These are phyloP conservation scores for Sipha maydis DNA, from an alignment of 2,888 invertebrate genomes.

Conservation along the genomic window DNA sequence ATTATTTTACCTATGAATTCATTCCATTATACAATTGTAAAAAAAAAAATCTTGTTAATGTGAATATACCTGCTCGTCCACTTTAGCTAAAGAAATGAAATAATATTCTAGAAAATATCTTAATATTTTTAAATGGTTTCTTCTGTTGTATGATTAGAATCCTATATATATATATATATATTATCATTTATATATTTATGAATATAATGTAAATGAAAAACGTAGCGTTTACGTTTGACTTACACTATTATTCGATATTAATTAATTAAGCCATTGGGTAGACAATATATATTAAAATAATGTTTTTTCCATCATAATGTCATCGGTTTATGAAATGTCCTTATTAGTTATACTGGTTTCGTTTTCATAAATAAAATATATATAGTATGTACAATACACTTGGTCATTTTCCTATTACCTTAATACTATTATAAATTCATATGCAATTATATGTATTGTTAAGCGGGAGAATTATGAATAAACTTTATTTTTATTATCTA, in stretches of 20 bases:
- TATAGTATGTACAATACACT: not conserved
- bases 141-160: not conserved
- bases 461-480: not conserved
- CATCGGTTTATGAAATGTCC: not conserved
- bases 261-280: not conserved
- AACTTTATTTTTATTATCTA: not conserved
- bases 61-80: not conserved
- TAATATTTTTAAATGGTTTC: no score
- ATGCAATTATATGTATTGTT: not conserved
- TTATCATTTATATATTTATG: not conserved
- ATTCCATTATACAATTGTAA: not conserved
- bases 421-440: not conserved
- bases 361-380: not conserved
- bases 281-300: not conserved
- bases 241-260: not conserved
- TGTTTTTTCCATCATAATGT: not conserved
- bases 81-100: no score
- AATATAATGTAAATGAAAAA: not conserved
- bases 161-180: not conserved
- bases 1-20: conserved; percentile 3
- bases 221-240: not conserved
- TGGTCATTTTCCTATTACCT: not conserved
- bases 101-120: no score
- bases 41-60: not conserved
- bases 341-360: not conserved